phyloP scores from a whole-genome alignment of 2,888 invertebrate genomes.

The Lucinisca nassula region DNA sequence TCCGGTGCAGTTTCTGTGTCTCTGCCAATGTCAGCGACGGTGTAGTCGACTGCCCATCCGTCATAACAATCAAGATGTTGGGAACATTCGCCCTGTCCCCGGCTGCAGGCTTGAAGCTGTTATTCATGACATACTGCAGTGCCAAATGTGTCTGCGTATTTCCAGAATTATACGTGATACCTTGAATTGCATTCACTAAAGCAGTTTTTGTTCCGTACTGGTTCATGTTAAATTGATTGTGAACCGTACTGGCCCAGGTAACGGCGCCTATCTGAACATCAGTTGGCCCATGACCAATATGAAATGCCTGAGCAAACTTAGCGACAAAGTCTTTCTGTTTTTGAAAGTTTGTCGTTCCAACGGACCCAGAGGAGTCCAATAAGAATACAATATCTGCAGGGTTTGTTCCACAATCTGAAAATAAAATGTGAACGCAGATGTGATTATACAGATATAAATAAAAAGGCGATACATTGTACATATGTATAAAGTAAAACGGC shows the following conservation, averaged over 20 bases:
- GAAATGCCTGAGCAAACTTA: conserved; percentile 76
- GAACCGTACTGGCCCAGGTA: conserved; percentile 73
- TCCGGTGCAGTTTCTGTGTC: conserved; percentile 68
- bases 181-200: conserved; percentile 72
- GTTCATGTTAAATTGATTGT: conserved; percentile 79
- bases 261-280: conserved; percentile 80
- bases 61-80: conserved; percentile 80
- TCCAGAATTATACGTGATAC: conserved; percentile 76
- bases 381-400: conserved; percentile 81
- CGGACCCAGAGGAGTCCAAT: conserved; percentile 79
- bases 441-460: no score
- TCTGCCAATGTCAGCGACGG: conserved; percentile 63
- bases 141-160: conserved; percentile 81
- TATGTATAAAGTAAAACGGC: no score
- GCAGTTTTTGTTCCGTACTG: conserved; percentile 65
- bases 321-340: conserved; percentile 79
- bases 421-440: neutral
- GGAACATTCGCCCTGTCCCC: conserved; percentile 77
- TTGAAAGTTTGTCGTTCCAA: conserved; percentile 74
- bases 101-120: conserved; percentile 75
- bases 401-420: conserved; percentile 75
- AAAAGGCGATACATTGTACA: no score
- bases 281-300: conserved; percentile 72
- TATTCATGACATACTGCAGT: conserved; percentile 74
- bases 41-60: conserved; percentile 76